phyloP scores from a whole-genome alignment of 2,797 vertebrate species.

The Pelobates cultripes region DNA sequence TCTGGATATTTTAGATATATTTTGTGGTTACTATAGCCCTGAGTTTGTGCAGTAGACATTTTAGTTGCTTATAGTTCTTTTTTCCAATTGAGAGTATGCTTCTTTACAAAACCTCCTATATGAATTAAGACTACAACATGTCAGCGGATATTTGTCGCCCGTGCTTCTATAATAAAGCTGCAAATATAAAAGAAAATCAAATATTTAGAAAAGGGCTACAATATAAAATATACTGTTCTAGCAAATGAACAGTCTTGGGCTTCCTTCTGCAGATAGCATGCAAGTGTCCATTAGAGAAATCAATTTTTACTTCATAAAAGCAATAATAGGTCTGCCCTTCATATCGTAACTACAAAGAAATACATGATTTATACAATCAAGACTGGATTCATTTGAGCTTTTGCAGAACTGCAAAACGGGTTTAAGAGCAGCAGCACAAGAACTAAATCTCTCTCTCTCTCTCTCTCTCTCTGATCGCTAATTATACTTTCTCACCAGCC shows the following conservation, averaged over 20 bases:
- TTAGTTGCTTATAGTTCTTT: no score
- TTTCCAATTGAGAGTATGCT: no score
- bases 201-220: no score
- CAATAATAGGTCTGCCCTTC: conserved; percentile 18
- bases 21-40: no score
- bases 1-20: no score
- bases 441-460: conserved; percentile 32
- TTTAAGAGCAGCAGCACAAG: conserved; percentile 34
- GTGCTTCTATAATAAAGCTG: no score
- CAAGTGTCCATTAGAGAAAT: conserved; percentile 22
- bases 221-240: neutral
- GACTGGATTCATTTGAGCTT: conserved; percentile 30
- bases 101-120: no score
- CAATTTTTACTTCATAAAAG: conserved; percentile 11
- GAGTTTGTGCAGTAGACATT: no score
- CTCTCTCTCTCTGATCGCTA: conserved; percentile 37
- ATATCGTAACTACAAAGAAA: conserved; percentile 38
- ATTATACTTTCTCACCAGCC: conserved; percentile 34
- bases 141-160: no score
- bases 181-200: no score
- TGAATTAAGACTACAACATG: no score
- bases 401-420: conserved; percentile 19
- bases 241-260: neutral
- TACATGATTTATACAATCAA: conserved; percentile 30
- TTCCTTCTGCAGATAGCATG: conserved; percentile 5